Percentiles rank a stretch among this genome's conserved stretches.
These are phyloP conservation scores for Coregonus suidteri DNA, from an alignment of 2,797 vertebrate species.

Conservation along the genomic window DNA sequence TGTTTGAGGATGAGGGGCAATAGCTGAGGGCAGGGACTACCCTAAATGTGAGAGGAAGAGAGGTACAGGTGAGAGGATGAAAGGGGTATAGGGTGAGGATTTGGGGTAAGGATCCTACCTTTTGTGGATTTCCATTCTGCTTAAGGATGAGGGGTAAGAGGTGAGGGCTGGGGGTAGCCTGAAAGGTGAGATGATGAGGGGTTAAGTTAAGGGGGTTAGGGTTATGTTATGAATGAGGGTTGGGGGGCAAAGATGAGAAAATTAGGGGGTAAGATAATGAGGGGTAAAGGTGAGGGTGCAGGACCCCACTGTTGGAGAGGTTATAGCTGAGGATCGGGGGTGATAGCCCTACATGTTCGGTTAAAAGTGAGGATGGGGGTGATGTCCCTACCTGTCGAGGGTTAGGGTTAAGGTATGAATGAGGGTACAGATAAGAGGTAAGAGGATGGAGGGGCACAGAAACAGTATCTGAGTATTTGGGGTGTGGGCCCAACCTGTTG, in stretches of 20 bases:
- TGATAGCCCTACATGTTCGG: too few species aligned
- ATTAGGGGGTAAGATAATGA: too few species aligned
- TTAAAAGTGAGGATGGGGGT: too few species aligned
- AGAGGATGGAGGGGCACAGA: background rate
- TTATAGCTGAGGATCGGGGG: too few species aligned
- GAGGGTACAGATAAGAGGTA: background rate
- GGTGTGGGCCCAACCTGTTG: conserved; percentile 57
- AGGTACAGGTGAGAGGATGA: background rate
- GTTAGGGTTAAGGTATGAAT: too few species aligned
- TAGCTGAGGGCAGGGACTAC: background rate
- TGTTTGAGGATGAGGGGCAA: background rate
- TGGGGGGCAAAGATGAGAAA: too few species aligned
- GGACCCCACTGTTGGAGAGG: too few species aligned
- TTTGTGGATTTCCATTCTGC: too few species aligned
- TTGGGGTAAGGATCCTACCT: background rate
- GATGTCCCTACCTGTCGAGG: too few species aligned
- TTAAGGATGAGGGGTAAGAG: background rate
- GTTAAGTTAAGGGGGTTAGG: background rate
- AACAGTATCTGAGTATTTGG: background rate
- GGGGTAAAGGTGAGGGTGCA: too few species aligned
- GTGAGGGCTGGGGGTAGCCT: background rate
- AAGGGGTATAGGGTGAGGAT: too few species aligned
- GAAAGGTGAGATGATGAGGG: background rate
- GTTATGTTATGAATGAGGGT: too few species aligned
- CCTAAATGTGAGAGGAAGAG: background rate